phyloP scores from a whole-genome alignment of 2,888 invertebrate species.

The Rotaria macrura region DNA sequence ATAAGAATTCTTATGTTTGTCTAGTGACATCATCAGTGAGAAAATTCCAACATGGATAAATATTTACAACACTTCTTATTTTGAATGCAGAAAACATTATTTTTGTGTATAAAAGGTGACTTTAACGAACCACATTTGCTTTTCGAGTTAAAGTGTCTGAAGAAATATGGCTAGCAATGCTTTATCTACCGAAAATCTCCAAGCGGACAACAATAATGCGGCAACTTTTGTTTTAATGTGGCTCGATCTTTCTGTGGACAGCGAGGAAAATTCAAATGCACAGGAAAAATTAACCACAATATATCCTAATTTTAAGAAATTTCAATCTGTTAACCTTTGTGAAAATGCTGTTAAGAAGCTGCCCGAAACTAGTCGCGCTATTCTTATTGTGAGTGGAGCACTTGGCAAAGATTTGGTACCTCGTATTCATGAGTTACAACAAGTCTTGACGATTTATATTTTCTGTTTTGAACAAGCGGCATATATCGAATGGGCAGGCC shows the following conservation, averaged over 20 bases:
- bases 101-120: too few relatives aligned
- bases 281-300: neutral
- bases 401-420: neutral
- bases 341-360: neutral
- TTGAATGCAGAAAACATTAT: too few relatives aligned
- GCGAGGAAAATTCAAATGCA: neutral
- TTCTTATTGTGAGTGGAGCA: neutral
- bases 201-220: neutral
- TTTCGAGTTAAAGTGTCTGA: neutral
- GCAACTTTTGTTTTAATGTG: neutral
- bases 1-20: too few relatives aligned
- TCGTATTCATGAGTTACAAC: neutral
- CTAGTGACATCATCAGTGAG: too few relatives aligned
- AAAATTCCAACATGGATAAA: too few relatives aligned
- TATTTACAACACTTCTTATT: too few relatives aligned
- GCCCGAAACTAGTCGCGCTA: neutral
- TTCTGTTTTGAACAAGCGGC: neutral
- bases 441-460: neutral
- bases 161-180: neutral
- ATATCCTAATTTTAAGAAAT: neutral
- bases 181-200: neutral
- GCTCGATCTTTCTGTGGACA: neutral
- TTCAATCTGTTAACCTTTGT: neutral
- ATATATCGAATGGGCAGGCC: neutral
- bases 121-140: too few relatives aligned